Evolutionary conservation across 2,797 vertebrate species (phyloP), one percentile per base, ranked within the genome.

Genomic region (Morelia viridis): DNA sequence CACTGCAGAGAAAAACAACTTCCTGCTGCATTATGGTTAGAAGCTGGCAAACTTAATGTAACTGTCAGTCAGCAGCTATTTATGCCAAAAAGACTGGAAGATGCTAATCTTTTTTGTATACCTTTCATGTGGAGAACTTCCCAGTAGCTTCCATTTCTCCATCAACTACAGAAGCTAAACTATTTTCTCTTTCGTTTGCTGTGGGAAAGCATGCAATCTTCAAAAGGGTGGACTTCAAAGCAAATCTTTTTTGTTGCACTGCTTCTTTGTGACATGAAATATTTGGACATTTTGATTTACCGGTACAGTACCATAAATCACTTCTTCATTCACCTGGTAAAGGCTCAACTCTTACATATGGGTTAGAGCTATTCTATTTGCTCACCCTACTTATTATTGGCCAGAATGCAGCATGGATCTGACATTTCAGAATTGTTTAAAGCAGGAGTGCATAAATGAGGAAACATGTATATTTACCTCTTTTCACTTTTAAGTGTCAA

Each of bases 1-100:
- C 62, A 80, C 80, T 88, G 26, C 60, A 91, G 80, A 93, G 2
- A 88, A 22, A 12, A 92, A 90, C 13, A 5, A 60, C 84, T 50
- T 92, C 91, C 41, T 5, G 65, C 5, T 64, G 26, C 3, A 0
- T 9, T 31, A 90, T 46, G 64, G 41, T 41, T 26, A 9, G 35
- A 61, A 89, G 31, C 71, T 80, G 35, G 35, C 65, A 87, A 61
- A 50, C 28, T 31, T 19, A 60, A 58, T 71, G 31, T 46, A 35
- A 60, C 17, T 15, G 53, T 57, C 10, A 17, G 46, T 50, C 58
- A 88, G 12, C 80, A 83, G 58, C 62, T 91, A 58, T 46, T 91
- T 9, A 86, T 65, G 65, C n/a, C 15, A 57, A 28, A 31, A 1
- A 58, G 57, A 87, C 5, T 31, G 56, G 35, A 87, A 61, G 28